A percentile compares a stretch with the other conserved stretches of the same genome.
phyloP scores from a whole-genome alignment of 2,797 vertebrate species.

The Lophius americanus region DNA sequence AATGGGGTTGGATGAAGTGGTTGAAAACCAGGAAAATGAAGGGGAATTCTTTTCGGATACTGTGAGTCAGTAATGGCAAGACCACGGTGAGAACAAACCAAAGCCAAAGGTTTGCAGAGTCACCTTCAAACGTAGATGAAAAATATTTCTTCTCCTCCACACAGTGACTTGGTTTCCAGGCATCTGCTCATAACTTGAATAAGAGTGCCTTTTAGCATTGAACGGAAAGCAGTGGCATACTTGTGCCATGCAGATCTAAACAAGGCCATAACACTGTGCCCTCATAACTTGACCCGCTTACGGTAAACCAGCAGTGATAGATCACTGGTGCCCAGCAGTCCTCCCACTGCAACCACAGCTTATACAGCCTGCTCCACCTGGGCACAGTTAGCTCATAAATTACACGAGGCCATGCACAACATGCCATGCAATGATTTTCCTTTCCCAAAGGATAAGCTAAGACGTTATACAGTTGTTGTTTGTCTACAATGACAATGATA shows the following conservation, averaged over 20 bases:
- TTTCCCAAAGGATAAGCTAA: slow-evolving; percentile 11
- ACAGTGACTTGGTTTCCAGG: slow-evolving; percentile 32
- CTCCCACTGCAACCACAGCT: slow-evolving; percentile 73
- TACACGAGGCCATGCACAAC: slow-evolving; percentile 57
- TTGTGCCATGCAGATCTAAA: slow-evolving; percentile 5
- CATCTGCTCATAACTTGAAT: slow-evolving; percentile 1
- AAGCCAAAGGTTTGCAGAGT: slow-evolving; percentile 61
- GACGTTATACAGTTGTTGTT: neutral
- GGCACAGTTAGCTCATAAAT: slow-evolving; percentile 57
- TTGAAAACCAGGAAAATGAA: slow-evolving; percentile 58
- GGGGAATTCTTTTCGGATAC: slow-evolving; percentile 68
- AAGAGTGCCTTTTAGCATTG: slow-evolving; percentile 9
- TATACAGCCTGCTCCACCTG: slow-evolving; percentile 71
- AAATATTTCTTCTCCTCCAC: slow-evolving; percentile 5
- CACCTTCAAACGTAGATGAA: slow-evolving; percentile 47
- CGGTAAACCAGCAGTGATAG: slow-evolving; percentile 54
- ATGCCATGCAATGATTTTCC: slow-evolving; percentile 18
- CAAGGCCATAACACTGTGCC: neutral
- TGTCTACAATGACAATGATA: too few relatives aligned
- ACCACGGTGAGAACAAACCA: slow-evolving; percentile 55
- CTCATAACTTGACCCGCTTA: slow-evolving; percentile 33
- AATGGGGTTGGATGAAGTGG: slow-evolving; percentile 44
- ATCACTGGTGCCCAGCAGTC: slow-evolving; percentile 75
- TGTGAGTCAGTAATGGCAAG: slow-evolving; percentile 70
- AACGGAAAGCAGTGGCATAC: neutral